Percentiles rank a stretch among this genome's conserved stretches.
phyloP scores from a whole-genome alignment of 2,113 vertebrate species.

The Spheniscus mendiculus region DNA sequence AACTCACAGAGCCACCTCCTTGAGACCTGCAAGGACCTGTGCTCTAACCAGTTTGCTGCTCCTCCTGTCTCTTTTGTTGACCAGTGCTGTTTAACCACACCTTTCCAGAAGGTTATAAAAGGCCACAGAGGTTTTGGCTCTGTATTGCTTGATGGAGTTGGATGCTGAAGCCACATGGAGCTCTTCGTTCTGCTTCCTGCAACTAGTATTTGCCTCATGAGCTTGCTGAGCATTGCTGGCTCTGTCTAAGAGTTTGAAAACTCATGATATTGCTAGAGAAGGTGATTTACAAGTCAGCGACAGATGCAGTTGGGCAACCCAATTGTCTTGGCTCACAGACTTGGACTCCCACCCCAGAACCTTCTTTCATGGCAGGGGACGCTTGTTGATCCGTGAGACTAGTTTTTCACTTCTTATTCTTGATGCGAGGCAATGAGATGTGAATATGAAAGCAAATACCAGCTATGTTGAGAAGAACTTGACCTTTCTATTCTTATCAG shows the following conservation, averaged over 20 bases:
- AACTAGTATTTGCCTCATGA: background rate
- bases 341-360: background rate
- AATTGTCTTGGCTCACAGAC: background rate
- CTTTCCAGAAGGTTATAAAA: background rate
- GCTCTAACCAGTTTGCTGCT: background rate
- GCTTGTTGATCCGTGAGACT: background rate
- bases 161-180: background rate
- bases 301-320: background rate
- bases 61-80: background rate
- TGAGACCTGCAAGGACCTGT: background rate
- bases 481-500: constrained; percentile 49
- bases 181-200: background rate
- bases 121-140: background rate
- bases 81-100: background rate
- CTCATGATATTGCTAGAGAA: background rate
- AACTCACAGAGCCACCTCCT: background rate
- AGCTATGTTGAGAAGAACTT: background rate
- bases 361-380: background rate
- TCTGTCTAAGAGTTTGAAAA: background rate
- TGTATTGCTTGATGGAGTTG: background rate
- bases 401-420: constrained; percentile 38
- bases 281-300: constrained; percentile 7
- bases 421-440: constrained; percentile 35
- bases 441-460: constrained; percentile 55
- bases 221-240: background rate